Evolutionary conservation across 1,140 invertebrate species (phyloP).

Genomic region (Solen grandis): DNA sequence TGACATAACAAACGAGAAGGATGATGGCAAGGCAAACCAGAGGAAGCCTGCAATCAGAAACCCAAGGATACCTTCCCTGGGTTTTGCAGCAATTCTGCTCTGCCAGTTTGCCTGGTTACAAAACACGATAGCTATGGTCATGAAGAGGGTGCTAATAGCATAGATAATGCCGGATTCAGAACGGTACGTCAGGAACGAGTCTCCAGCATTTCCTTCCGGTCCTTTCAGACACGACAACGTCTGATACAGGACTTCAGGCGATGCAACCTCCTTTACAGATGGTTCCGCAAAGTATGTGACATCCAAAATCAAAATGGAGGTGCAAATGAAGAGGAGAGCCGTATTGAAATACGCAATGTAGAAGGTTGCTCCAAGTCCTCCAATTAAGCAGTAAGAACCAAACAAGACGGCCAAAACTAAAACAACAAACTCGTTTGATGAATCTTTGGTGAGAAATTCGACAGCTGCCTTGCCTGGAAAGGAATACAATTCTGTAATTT

Average conservation of each 20-base stretch:
- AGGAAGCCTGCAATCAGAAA: constrained; percentile 79
- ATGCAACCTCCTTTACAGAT: constrained; percentile 31
- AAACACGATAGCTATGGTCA: constrained; percentile 77
- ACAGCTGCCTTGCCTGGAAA: constrained; percentile 58
- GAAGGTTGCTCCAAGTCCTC: constrained; percentile 80
- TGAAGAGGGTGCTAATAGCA: constrained; percentile 65
- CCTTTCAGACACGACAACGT: constrained; percentile 58
- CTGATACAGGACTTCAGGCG: background rate
- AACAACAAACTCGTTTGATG: constrained; percentile 66
- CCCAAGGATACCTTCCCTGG: constrained; percentile 70
- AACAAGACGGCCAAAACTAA: constrained; percentile 70
- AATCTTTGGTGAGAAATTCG: constrained; percentile 58
- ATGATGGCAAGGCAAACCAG: constrained; percentile 77
- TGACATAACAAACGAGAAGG: constrained; percentile 71
- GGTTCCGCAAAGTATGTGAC: constrained; percentile 57
- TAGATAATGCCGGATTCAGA: constrained; percentile 54
- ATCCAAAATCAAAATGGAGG: constrained; percentile 62
- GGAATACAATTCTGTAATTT: background rate
- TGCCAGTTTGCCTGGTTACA: constrained; percentile 80
- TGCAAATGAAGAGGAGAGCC: constrained; percentile 71
- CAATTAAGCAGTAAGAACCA: constrained; percentile 79
- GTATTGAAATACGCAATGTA: constrained; percentile 81
- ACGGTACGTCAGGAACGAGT: constrained; percentile 68
- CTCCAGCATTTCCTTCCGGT: constrained; percentile 68
- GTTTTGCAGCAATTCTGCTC: constrained; percentile 77